phyloP scores from a whole-genome alignment of 53 echinoderm and acorn worm species.

The Temnopleurus reevesii region DNA sequence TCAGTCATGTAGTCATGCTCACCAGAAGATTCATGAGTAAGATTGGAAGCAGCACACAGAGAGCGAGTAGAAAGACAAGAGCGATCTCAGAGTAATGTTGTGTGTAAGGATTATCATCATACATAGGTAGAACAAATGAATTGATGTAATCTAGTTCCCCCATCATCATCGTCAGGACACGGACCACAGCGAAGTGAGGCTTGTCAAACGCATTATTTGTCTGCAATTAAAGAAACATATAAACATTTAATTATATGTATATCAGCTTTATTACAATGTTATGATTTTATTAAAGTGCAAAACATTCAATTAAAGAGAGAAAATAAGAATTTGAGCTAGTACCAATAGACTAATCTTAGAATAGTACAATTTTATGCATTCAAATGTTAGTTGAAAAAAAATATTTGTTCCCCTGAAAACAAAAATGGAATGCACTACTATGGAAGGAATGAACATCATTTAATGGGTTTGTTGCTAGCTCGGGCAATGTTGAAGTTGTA shows the following conservation, averaged over 20 bases:
- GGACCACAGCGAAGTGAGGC: conserved; percentile 64
- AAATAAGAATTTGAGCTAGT: no score
- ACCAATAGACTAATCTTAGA: no score
- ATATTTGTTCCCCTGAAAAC: no score
- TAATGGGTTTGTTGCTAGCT: no score
- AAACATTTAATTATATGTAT: not conserved
- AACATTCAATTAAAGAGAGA: no score
- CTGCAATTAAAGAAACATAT: conserved; percentile 35
- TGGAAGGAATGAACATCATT: no score
- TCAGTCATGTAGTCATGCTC: conserved; percentile 36
- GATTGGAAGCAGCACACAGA: conserved; percentile 80
- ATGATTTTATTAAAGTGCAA: no score
- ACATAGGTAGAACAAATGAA: conserved; percentile 77
- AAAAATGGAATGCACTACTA: no score
- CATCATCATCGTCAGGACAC: conserved; percentile 89
- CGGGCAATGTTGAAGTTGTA: no score
- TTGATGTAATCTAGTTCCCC: conserved; percentile 93
- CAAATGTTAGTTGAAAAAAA: no score
- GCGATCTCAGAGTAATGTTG: conserved; percentile 59
- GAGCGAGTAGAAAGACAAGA: conserved; percentile 61
- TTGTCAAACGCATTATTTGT: conserved; percentile 70
- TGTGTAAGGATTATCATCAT: conserved; percentile 55
- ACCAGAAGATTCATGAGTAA: conserved; percentile 95
- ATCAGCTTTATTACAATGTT: no score
- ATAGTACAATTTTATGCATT: no score